Conservation (phyloP, 2,113 vertebrate genomes). For the Ondatra zibethicus region DNA sequence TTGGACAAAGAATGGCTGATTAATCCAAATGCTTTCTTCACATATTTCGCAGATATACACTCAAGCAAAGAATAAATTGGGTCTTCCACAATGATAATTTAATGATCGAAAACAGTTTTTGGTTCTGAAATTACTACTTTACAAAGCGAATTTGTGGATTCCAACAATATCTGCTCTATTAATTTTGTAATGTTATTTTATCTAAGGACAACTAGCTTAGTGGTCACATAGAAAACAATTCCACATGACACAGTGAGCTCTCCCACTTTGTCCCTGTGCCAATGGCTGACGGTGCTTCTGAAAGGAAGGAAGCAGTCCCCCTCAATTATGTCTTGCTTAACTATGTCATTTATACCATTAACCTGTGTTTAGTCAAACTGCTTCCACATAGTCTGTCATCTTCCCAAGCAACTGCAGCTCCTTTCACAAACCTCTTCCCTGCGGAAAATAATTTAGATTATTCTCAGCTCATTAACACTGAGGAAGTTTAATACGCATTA, state of each 20-base stretch:
- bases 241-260: conserved; percentile 13
- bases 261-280: conserved; percentile 37
- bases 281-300: conserved; percentile 33
- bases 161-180: not conserved
- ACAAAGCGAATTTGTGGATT: not conserved
- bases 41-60: not conserved
- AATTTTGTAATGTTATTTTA: conserved; percentile 10
- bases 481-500: not conserved
- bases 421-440: not conserved
- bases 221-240: not conserved
- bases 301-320: conserved; percentile 62
- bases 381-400: conserved; percentile 51
- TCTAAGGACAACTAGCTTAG: conserved; percentile 21
- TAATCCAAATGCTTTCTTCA: not conserved
- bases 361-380: conserved; percentile 64
- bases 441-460: conserved; percentile 30
- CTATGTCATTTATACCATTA: conserved; percentile 68
- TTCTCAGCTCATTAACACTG: conserved; percentile 20
- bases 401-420: conserved; percentile 24
- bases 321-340: conserved; percentile 64
- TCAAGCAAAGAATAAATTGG: conserved; percentile 12
- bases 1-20: not conserved
- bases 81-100: conserved; percentile 9
- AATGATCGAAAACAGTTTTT: conserved; percentile 27
- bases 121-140: conserved; percentile 10